Conservation (phyloP, 2,113 vertebrate species). For the Anhinga anhinga region DNA sequence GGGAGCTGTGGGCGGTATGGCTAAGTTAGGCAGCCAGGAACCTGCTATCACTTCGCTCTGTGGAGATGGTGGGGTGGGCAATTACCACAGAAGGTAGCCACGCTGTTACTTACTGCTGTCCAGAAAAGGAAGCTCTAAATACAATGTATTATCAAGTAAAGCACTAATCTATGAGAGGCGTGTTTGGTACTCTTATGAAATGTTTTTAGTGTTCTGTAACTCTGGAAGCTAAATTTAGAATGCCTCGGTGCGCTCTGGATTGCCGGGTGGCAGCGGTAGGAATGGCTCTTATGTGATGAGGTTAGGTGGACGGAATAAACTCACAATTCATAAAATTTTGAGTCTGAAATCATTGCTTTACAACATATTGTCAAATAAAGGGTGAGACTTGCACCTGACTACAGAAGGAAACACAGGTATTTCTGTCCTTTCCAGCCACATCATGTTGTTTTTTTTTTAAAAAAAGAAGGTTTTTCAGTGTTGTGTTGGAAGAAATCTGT, state of each 20-base stretch:
- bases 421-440: background rate
- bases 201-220: background rate
- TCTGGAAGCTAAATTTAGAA: conserved; percentile 43
- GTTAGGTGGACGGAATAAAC: background rate
- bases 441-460: background rate
- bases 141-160: conserved; percentile 14
- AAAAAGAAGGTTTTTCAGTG: background rate
- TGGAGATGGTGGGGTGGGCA: conserved; percentile 45
- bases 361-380: background rate
- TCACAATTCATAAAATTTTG: background rate
- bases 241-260: background rate
- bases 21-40: conserved; percentile 40
- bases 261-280: background rate
- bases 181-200: background rate
- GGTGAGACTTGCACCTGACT: background rate
- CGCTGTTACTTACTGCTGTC: conserved; percentile 47
- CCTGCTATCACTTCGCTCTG: background rate
- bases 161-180: conserved; percentile 9
- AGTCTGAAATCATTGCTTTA: background rate
- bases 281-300: background rate
- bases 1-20: conserved; percentile 59
- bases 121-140: conserved; percentile 56
- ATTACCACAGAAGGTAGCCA: conserved; percentile 56
- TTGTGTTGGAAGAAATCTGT: background rate
- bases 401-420: background rate